Conservation (phyloP, 2,113 vertebrate genomes). For the Cyanoliseus patagonus region DNA sequence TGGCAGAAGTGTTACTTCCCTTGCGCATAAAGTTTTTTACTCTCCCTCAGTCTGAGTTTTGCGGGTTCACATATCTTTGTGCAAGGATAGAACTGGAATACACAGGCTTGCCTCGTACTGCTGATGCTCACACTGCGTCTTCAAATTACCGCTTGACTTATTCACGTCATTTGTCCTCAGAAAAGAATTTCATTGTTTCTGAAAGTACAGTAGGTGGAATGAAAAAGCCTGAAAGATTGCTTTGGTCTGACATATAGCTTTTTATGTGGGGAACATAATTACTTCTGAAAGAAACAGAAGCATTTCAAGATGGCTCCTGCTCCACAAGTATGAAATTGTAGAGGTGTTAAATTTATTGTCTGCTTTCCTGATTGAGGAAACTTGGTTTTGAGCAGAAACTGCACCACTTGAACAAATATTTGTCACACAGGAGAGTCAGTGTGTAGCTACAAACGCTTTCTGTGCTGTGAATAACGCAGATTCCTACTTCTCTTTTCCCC, state of each 20-base stretch:
- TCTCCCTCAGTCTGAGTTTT: background rate
- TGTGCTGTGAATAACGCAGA: background rate
- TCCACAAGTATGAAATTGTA: background rate
- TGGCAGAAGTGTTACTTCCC: background rate
- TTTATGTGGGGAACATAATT: conserved; percentile 9
- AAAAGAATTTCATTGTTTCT: conserved; percentile 29
- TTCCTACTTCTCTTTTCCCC: conserved; percentile 32
- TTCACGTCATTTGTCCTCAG: conserved; percentile 33
- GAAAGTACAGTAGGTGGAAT: conserved; percentile 1
- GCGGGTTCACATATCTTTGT: background rate
- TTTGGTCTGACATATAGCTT: background rate
- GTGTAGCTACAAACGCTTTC: conserved; percentile 27
- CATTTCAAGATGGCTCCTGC: conserved; percentile 10
- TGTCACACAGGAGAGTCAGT: conserved; percentile 25
- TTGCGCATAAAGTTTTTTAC: too few species aligned
- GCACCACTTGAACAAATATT: background rate
- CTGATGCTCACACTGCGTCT: background rate
- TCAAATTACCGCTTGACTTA: conserved; percentile 55
- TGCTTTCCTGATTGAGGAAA: background rate
- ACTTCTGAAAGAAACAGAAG: conserved; percentile 12
- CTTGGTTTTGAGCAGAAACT: background rate
- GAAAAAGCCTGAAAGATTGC: conserved; percentile 26
- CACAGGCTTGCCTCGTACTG: background rate
- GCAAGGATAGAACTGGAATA: background rate
- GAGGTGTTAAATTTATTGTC: conserved; percentile 13